Evolutionary conservation across 2,797 vertebrate genomes (phyloP), one percentile per base, ranked within the genome.

Genomic region (Channallabes apus): DNA sequence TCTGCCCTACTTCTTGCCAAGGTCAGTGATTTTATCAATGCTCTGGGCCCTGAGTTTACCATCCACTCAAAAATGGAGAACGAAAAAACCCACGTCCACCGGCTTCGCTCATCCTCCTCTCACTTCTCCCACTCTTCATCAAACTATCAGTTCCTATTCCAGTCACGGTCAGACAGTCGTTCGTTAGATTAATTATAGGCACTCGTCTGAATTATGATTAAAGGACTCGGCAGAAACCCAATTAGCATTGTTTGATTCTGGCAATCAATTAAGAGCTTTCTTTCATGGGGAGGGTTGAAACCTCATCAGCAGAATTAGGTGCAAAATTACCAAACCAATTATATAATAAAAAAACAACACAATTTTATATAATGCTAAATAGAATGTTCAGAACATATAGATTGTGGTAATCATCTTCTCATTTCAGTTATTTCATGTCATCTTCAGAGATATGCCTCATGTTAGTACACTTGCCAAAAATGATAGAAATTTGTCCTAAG

Each of bases 191-290:
- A 90, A 89, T 90, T 87, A 88, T 85, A 82, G 87, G 86, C 86
- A 86, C 89, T 91, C 86, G 87, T 88, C 86, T 86, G 88, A 89
- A 89, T 90, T 89, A 90, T 88, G 89, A 91, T 89, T 87, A 90
- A 90, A 90, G 86, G 88, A 87, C 87, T 83, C 86, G 67, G 72
- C 88, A 86, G 87, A 87, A 90, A 88, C 86, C 67, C 86, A 88
- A 90, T 90, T 90, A 90, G 88, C 88, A 83, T 91, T 91, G 89
- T 91, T 91, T 91, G 85, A 87, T 90, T 83, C 69, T 83, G 46
- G 88, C 89, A 89, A 90, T 90, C 90, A 90, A 85, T 88, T 84
- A 88, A 89, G 85, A 90, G 84, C 88, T 80, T 71, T 88, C 86
- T 87, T 87, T 87, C 86, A 87, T 87, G 77, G 58, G 80, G 73